Evolutionary conservation across 2,797 vertebrate genomes (phyloP).

Genomic region (Acanthurus lineatus): DNA sequence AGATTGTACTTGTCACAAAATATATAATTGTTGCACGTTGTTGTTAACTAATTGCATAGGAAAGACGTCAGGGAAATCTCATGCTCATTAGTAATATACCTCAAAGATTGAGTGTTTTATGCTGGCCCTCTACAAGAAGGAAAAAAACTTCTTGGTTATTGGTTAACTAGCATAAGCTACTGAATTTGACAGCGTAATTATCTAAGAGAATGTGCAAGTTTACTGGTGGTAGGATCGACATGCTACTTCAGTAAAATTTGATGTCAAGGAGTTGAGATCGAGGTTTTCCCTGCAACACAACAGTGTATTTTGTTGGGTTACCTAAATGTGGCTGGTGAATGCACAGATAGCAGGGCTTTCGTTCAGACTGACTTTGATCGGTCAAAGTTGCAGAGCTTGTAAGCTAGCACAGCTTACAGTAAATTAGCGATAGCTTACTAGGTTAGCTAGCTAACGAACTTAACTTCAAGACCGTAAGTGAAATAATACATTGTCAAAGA

Average conservation of each 20-base stretch:
- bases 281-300: fast-evolving
- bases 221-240: neutral
- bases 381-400: neutral
- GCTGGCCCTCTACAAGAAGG: too few relatives aligned
- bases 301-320: too few relatives aligned
- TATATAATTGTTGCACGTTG: too few relatives aligned
- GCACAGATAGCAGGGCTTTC: neutral
- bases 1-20: too few relatives aligned
- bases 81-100: too few relatives aligned
- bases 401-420: conserved; percentile 4
- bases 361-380: conserved; percentile 16
- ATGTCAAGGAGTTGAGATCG: neutral
- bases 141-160: neutral
- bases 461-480: fast-evolving
- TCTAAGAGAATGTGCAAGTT: neutral
- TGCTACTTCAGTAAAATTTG: neutral
- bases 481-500: fast-evolving
- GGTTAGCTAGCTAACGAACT: conserved; percentile 35
- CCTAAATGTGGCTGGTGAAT: neutral
- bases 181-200: neutral
- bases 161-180: neutral
- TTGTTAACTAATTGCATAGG: too few relatives aligned
- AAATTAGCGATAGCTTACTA: conserved; percentile 42
- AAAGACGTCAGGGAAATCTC: too few relatives aligned
- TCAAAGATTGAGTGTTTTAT: neutral